Evolutionary conservation across 2,113 vertebrate species (phyloP), one percentile per base, ranked within the genome.

Genomic region (Pampusana beccarii): DNA sequence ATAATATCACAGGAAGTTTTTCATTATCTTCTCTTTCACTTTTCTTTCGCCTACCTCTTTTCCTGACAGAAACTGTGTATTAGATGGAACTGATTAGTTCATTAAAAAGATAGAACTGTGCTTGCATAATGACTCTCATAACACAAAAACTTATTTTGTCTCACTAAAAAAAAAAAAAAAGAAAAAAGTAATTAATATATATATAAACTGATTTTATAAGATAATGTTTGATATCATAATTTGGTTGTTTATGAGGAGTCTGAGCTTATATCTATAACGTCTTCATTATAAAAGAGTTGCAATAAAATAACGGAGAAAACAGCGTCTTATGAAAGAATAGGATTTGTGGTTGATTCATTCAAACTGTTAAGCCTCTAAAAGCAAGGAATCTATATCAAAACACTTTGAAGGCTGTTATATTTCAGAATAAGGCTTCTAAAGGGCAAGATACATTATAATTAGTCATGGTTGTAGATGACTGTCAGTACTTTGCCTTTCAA

Each of bases 401-500:
- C 25, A 74, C 73, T 86, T 66, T 71, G 56, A 86, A 86, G 25
- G 51, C 50, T 66, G 40, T 11, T 58, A 8, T 53, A 54, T 73
- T 91, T 86, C 64, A 86, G n/a, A 94, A n/a, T 84, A 91, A 84
- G 51, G 36, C 11, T 86, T 89, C 23, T 84, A 54, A 80, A 94
- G 24, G 15, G 13, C 16, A 58, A 70, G 28, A 67, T 58, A 54
- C 54, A n/a, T 88, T 26, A 28, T 40, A 73, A 34, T 77, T 89
- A 83, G 42, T 89, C 70, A 71, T 46, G 71, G 34, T 25, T 64
- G 33, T 84, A 46, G 56, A 51, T 85, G 61, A 38, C 21, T 91
- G 65, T 86, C 66, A 79, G 48, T 40, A 81, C 16, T 84, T 72
- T 64, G 26, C 38, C 38, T 86, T 92, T 67, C 62, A 67, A 60